Evolutionary conservation across 2,888 invertebrate species (phyloP).

Genomic region (Periphyllus acericola): DNA sequence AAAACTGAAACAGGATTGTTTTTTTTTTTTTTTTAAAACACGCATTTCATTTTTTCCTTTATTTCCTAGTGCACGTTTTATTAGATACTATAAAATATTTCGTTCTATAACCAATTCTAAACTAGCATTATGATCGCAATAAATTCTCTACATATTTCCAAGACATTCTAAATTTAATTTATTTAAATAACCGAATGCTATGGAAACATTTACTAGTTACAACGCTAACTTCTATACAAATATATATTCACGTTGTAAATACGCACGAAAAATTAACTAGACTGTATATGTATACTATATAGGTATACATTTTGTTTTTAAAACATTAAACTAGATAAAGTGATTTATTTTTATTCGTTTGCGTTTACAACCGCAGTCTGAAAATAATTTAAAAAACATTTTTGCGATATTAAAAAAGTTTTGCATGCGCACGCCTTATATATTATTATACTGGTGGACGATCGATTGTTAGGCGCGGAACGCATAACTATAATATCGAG

Average conservation of each 20-base stretch:
- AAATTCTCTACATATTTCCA: background rate
- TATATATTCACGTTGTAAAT: too few relatives aligned
- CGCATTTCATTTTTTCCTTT: conserved; percentile 12
- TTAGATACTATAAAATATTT: conserved; percentile 15
- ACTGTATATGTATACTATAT: background rate
- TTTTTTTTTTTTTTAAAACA: conserved; percentile 34
- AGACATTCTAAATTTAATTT: conserved; percentile 32
- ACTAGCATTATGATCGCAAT: conserved; percentile 12
- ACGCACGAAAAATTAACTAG: too few relatives aligned
- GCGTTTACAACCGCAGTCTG: too few relatives aligned
- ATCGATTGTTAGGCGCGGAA: too few relatives aligned
- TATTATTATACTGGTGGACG: too few relatives aligned
- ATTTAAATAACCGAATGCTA: background rate
- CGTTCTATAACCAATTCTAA: background rate
- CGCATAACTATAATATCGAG: too few relatives aligned
- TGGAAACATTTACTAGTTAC: background rate
- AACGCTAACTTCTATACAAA: too few relatives aligned
- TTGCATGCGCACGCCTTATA: too few relatives aligned
- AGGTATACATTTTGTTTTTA: background rate
- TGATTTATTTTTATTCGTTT: too few relatives aligned
- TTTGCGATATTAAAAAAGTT: too few relatives aligned
- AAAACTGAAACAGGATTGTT: conserved; percentile 35
- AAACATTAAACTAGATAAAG: too few relatives aligned
- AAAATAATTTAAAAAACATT: too few relatives aligned
- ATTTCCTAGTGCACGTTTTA: conserved; percentile 15